Base-by-base conservation (phyloP, 2,888 invertebrate species). In the Fragum whitleyi region DNA sequence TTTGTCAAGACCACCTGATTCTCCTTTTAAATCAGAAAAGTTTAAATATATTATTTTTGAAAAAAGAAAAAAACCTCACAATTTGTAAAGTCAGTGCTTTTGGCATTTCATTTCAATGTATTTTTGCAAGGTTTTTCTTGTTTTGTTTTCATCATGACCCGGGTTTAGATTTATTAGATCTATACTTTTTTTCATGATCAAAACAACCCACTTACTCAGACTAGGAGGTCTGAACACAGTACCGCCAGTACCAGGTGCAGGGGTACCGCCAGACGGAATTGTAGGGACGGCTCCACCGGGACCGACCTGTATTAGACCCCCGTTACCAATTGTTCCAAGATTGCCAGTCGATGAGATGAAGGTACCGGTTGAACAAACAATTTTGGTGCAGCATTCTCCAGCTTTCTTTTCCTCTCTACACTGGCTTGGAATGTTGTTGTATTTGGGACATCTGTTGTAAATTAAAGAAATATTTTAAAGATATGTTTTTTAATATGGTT, bases 161-260 rank as follows among this genome's bases (percentile, higher is more conserved):
- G n/a, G n/a, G n/a, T n/a, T n/a, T n/a, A n/a, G n/a, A n/a, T n/a
- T n/a, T n/a, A n/a, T n/a, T n/a, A n/a, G n/a, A n/a, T n/a, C n/a
- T n/a, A n/a, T n/a, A n/a, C n/a, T n/a, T n/a, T n/a, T n/a, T n/a
- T n/a, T n/a, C n/a, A n/a, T n/a, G 9, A 36, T 36, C 32, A 36
- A 36, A 36, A 36, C 32, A 3, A n/a, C 9, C 9, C 23, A 80
- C 87, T 74, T 84, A 90, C 90, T 81, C 23, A 90, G 83, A 32
- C 85, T 83, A 11, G 90, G 88, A 19, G 89, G 88, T 11, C 81
- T 74, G 67, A 77, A 81, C 19, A 77, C 77, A 11, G 90, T 87
- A n/a, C 89, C 90, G 9, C 90, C 90, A 0, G 89, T 88, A 39
- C 90, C 90, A 14, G 90, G 90, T 23, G 83, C 85, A 2, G 87